These are phyloP conservation scores for Catharus bicknelli DNA, from an alignment of 2,113 vertebrate species.

Conservation along the genomic window DNA sequence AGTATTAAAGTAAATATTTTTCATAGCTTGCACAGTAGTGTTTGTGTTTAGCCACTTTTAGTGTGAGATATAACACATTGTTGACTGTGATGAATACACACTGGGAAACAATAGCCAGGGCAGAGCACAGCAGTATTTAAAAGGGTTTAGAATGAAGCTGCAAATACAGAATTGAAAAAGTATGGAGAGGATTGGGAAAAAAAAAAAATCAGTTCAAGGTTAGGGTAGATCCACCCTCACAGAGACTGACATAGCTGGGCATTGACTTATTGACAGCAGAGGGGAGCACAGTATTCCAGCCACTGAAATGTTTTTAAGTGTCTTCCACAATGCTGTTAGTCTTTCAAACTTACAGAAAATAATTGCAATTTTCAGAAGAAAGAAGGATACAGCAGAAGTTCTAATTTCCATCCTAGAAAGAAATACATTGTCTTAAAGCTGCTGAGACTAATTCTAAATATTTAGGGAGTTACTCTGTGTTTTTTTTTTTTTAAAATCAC, in stretches of 20 bases:
- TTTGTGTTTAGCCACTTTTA: constrained; percentile 17
- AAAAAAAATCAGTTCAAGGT: neutral
- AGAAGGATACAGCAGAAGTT: neutral
- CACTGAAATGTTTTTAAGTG: neutral
- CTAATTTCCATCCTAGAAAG: neutral
- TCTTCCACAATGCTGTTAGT: neutral
- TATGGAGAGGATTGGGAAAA: neutral
- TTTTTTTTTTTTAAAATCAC: neutral
- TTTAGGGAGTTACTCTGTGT: neutral
- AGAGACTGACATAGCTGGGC: neutral
- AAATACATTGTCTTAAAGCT: neutral
- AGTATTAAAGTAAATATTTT: constrained; percentile 23
- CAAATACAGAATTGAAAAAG: neutral
- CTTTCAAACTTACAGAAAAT: neutral
- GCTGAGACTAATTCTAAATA: neutral
- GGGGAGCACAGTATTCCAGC: neutral
- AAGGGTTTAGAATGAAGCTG: neutral
- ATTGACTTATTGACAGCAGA: neutral
- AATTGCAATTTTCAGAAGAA: neutral
- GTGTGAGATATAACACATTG: neutral
- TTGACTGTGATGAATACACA: neutral
- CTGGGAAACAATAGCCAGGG: neutral
- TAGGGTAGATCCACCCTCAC: neutral
- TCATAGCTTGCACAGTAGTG: neutral
- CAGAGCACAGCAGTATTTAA: neutral